Evolutionary conservation across 2,888 invertebrate species (phyloP), one percentile per base, ranked within the genome.

Genomic region (Pheosia tremula): DNA sequence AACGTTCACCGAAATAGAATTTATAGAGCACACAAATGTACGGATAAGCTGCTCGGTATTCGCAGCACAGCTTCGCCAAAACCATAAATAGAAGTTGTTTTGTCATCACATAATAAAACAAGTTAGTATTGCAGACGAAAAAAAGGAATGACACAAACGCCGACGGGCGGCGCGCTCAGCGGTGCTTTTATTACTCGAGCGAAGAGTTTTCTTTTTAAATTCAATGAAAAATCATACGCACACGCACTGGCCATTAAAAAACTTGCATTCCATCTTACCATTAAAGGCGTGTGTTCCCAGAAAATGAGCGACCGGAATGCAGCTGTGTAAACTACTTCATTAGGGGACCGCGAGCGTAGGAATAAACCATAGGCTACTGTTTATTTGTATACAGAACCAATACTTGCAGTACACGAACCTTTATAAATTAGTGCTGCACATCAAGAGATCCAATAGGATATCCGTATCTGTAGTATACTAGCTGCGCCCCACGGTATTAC

Each of bases 211-310:
- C 84, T 84, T 89, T 88, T 88, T 84, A 83, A 85, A 88, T 84
- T 90, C 87, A 91, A 90, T 91, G 91, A 91, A 90, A 89, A 90
- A 87, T 91, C 89, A 86, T 90, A 86, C 82, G 77, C 81, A 81
- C 81, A 80, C 82, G 74, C 77, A 75, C 72, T 65, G 24, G 74
- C 61, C 50, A 61, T 74, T 77, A 80, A 90, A 88, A 88, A 90
- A 86, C 83, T 79, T 79, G 75, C 87, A 89, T 92, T 88, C 90
- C 87, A 77, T 75, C 74, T 76, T 74, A 75, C 81, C 82, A 83
- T 88, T 87, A 87, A 85, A 85, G 85, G 84, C 82, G 63, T 66
- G 61, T 79, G 86, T 90, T 91, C 87, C 87, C 89, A 89, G 91
- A 91, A 92, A 87, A 86, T 88, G 84, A 81, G 78, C 73, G 75